Conservation (phyloP, 30 jellyfish, hydroid and myxozoan species). For the Catostylus mosaicus region DNA sequence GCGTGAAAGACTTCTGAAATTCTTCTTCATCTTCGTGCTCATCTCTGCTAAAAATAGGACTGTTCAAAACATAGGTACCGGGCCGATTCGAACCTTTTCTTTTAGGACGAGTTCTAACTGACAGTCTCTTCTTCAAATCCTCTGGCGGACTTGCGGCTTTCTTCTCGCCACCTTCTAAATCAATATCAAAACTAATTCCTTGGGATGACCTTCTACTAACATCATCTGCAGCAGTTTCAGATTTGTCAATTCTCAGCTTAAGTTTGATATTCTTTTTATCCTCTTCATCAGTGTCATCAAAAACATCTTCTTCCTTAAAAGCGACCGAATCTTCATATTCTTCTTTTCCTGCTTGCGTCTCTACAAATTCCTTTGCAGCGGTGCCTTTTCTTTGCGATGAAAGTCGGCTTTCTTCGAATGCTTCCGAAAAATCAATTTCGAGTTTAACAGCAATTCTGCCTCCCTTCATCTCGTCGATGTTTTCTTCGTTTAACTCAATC, state of each 20-base stretch:
- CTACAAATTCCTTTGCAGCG: not conserved
- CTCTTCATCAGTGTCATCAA: not conserved
- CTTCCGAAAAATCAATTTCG: slow-evolving; percentile 25
- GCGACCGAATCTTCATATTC: not conserved
- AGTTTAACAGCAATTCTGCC: slow-evolving; percentile 33
- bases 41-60: slow-evolving; percentile 45
- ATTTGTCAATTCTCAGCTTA: slow-evolving; percentile 16
- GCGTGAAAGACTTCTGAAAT: slow-evolving; percentile 4
- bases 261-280: slow-evolving; percentile 4
- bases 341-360: not conserved
- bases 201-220: slow-evolving; percentile 5
- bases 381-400: not conserved
- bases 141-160: slow-evolving; percentile 33
- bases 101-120: not conserved
- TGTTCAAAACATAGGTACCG: slow-evolving; percentile 61
- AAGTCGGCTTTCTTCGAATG: not conserved
- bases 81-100: slow-evolving; percentile 16
- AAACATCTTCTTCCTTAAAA: not conserved
- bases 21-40: slow-evolving; percentile 8
- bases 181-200: slow-evolving; percentile 40
- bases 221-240: not conserved
- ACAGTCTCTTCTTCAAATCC: slow-evolving; percentile 25
- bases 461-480: slow-evolving; percentile 35
- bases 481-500: not conserved
- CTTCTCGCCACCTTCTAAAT: slow-evolving; percentile 17